Conservation (phyloP, 2,888 invertebrate genomes). For the Acrocera orbiculus region DNA sequence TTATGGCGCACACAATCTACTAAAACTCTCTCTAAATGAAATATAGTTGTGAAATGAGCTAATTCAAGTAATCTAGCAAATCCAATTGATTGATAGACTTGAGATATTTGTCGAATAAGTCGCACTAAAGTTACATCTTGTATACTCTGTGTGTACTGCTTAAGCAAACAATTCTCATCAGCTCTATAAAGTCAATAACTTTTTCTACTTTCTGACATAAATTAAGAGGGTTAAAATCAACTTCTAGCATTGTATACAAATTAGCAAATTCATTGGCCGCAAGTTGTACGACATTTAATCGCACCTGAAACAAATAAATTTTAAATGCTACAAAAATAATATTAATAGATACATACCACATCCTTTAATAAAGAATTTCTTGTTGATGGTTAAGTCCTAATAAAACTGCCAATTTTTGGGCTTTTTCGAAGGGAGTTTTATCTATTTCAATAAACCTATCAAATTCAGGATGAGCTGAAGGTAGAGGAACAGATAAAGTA, state of each 20-base stretch:
- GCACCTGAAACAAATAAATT: slow-evolving; percentile 33
- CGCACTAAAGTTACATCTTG: slow-evolving; percentile 86
- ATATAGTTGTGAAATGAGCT: slow-evolving; percentile 71
- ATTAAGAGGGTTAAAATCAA: slow-evolving; percentile 88
- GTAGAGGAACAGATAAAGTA: slow-evolving; percentile 85
- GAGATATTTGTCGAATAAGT: slow-evolving; percentile 72
- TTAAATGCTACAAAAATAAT: background rate
- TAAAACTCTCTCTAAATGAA: slow-evolving; percentile 78
- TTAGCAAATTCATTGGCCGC: slow-evolving; percentile 78
- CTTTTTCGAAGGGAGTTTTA: slow-evolving; percentile 89
- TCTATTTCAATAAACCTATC: slow-evolving; percentile 97
- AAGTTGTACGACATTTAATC: slow-evolving; percentile 69
- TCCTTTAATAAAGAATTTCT: slow-evolving; percentile 74
- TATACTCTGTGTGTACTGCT: slow-evolving; percentile 73
- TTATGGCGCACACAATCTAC: slow-evolving; percentile 92
- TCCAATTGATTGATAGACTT: slow-evolving; percentile 89
- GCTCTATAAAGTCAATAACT: slow-evolving; percentile 59
- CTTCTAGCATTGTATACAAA: slow-evolving; percentile 80
- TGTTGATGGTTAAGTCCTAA: slow-evolving; percentile 82
- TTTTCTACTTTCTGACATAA: slow-evolving; percentile 68
- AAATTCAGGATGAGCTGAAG: slow-evolving; percentile 88
- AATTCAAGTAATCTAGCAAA: slow-evolving; percentile 70
- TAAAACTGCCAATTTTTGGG: slow-evolving; percentile 75
- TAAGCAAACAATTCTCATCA: slow-evolving; percentile 49
- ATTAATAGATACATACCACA: slow-evolving; percentile 31